These are phyloP conservation scores for Poeciliopsis presidionis DNA, from an alignment of 2,797 vertebrate genomes.

Conservation along the genomic window DNA sequence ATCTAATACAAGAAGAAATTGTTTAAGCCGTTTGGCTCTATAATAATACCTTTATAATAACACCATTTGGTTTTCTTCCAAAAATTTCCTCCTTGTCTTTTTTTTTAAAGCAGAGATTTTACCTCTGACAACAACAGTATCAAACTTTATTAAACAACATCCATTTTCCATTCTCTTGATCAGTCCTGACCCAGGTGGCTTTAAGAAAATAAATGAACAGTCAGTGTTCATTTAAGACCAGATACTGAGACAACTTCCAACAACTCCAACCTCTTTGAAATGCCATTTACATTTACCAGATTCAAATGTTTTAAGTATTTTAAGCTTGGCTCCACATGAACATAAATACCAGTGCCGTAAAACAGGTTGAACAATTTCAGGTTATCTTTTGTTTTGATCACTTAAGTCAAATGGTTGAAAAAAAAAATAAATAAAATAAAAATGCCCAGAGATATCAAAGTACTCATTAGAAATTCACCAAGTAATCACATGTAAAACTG, in stretches of 20 bases:
- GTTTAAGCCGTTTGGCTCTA: slow-evolving; percentile 20
- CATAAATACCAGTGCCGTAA: neutral
- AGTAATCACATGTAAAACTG: neutral
- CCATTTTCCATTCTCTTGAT: neutral
- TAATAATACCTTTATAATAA: no score
- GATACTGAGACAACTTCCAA: slow-evolving; percentile 4
- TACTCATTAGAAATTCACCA: neutral
- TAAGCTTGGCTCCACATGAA: slow-evolving; percentile 17
- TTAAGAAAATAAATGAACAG: slow-evolving; percentile 5
- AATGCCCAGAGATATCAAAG: neutral
- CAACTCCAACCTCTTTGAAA: neutral
- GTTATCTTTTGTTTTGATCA: neutral
- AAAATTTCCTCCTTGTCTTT: neutral
- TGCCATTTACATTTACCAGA: neutral
- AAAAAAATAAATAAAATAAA: neutral
- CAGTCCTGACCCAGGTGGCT: neutral
- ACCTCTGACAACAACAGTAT: neutral
- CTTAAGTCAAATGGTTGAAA: neutral
- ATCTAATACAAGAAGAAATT: neutral
- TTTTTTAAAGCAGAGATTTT: neutral
- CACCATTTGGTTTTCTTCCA: neutral
- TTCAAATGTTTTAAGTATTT: slow-evolving; percentile 1
- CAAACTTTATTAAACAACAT: neutral
- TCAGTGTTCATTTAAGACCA: neutral
- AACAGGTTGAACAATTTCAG: neutral